A percentile compares a stretch with the other conserved stretches of the same genome.
Conservation (phyloP, 1,140 invertebrate species). For the Aphaenogaster rudis region DNA sequence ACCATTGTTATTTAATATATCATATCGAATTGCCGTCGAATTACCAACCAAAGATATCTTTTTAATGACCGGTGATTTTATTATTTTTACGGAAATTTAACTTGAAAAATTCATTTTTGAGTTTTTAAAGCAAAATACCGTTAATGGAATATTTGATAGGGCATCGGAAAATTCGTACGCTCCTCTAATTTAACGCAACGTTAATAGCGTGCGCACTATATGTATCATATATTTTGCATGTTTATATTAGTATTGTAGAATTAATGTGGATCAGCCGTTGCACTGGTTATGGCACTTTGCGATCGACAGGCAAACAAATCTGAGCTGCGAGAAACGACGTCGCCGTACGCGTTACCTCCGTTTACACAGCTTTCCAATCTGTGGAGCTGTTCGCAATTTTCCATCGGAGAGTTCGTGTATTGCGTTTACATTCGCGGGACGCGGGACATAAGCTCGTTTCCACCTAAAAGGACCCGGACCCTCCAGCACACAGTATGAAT, state of each 20-base stretch:
- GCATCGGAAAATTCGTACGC: not conserved
- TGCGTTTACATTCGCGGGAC: slow-evolving; percentile 17
- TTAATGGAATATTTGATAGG: not conserved
- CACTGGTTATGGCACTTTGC: slow-evolving; percentile 2
- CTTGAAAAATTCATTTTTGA: not conserved
- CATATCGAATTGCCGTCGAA: not conserved
- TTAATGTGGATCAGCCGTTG: not conserved
- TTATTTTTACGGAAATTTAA: slow-evolving; percentile 8
- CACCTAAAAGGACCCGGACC: slow-evolving; percentile 61
- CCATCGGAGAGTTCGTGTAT: slow-evolving; percentile 43
- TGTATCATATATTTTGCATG: not conserved
- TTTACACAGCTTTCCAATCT: slow-evolving; percentile 57
- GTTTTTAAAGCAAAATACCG: not conserved
- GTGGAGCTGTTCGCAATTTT: slow-evolving; percentile 45
- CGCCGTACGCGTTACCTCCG: slow-evolving; percentile 31
- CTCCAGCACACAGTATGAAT: slow-evolving; percentile 63
- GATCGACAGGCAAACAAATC: slow-evolving; percentile 42
- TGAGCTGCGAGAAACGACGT: not conserved
- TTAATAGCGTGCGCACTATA: not conserved
- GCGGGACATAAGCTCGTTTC: slow-evolving; percentile 58
- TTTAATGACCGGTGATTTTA: not conserved
- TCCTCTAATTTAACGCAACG: slow-evolving; percentile 8
- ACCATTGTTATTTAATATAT: not conserved
- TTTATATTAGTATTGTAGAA: slow-evolving; percentile 10
- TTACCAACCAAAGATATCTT: not conserved